A percentile compares a stretch with the other conserved stretches of the same genome.
Conservation (phyloP, 1,140 invertebrate genomes). For the Hycleus cichorii region DNA sequence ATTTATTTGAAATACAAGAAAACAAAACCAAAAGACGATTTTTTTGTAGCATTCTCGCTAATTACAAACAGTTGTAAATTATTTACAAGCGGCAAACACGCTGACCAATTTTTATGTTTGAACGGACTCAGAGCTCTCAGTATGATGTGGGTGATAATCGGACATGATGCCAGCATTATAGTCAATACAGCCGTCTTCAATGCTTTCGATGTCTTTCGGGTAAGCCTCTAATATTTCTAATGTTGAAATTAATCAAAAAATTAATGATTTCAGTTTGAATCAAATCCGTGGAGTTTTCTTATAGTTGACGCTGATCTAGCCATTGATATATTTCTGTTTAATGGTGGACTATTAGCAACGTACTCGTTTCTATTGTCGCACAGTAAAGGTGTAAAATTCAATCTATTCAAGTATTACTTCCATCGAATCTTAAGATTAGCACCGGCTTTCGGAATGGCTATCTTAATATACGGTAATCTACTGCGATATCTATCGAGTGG, state of each 20-base stretch:
- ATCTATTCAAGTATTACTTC: constrained; percentile 20
- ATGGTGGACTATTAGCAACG: constrained; percentile 48
- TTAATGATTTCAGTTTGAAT: constrained; percentile 30
- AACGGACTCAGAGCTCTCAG: constrained; percentile 51
- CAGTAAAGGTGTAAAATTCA: constrained; percentile 30
- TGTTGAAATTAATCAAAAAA: constrained; percentile 8
- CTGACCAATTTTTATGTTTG: constrained; percentile 42
- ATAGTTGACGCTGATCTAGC: constrained; percentile 40
- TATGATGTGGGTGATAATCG: constrained; percentile 57
- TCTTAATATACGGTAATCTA: constrained; percentile 47
- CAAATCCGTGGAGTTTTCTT: constrained; percentile 27
- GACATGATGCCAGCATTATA: constrained; percentile 39
- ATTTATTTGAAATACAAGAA: no score
- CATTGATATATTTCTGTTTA: constrained; percentile 51
- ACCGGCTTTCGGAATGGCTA: constrained; percentile 48
- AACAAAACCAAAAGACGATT: constrained; percentile 21
- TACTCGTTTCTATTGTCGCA: constrained; percentile 49
- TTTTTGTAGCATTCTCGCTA: constrained; percentile 37
- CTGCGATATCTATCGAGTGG: constrained; percentile 50
- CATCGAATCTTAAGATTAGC: constrained; percentile 19
- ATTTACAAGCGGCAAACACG: constrained; percentile 25
- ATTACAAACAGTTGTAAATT: constrained; percentile 38
- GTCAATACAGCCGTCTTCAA: not conserved
- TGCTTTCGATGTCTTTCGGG: not conserved
- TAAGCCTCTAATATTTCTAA: not conserved